Conservation (phyloP, 2,888 invertebrate genomes). For the Orthosia cruda region DNA sequence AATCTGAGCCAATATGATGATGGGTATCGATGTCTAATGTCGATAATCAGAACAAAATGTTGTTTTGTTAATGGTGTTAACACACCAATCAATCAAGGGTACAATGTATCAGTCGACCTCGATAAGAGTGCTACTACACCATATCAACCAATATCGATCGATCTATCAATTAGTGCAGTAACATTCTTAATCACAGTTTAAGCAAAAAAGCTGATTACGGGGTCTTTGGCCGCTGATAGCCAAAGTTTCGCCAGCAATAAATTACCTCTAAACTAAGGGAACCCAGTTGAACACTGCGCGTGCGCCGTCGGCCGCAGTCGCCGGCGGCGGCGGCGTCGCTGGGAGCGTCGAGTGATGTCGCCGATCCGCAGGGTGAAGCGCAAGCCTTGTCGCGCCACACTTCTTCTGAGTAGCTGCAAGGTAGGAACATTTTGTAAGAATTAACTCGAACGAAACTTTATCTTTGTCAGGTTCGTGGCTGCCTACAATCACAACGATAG, state of each 20-base stretch:
- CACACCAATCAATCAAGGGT: too few relatives aligned
- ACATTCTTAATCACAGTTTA: background rate
- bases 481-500: too few relatives aligned
- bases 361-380: slow-evolving; percentile 78
- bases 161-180: background rate
- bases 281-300: slow-evolving; percentile 82
- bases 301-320: slow-evolving; percentile 75
- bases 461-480: too few relatives aligned
- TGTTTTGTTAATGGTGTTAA: too few relatives aligned
- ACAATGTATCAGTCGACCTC: too few relatives aligned
- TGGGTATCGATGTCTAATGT: too few relatives aligned
- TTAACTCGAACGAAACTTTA: too few relatives aligned
- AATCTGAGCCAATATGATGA: too few relatives aligned
- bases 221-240: background rate
- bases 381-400: slow-evolving; percentile 84
- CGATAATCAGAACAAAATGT: too few relatives aligned
- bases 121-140: too few relatives aligned
- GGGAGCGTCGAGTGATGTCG: slow-evolving; percentile 75
- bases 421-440: too few relatives aligned
- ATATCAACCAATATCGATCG: background rate
- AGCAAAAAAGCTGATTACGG: background rate
- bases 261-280: slow-evolving; percentile 64
- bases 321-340: slow-evolving; percentile 79
- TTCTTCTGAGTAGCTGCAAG: slow-evolving; percentile 86
- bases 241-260: background rate